phyloP scores from a whole-genome alignment of 2,113 vertebrate genomes.

The Crotophaga sulcirostris region DNA sequence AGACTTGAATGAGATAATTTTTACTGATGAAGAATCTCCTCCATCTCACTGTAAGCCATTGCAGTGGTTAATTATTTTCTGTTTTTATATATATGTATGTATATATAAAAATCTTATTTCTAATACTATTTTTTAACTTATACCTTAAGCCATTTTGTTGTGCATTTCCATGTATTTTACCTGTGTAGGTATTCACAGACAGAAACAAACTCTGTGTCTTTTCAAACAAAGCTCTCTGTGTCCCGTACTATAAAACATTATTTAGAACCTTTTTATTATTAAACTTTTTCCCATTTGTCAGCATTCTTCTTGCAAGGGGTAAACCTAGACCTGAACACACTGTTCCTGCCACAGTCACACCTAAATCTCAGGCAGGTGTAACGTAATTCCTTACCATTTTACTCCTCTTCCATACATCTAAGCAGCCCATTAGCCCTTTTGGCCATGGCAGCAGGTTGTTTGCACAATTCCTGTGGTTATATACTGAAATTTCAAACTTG shows the following conservation, averaged over 20 bases:
- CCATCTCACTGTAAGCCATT: background rate
- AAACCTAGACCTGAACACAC: background rate
- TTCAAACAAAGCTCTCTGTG: background rate
- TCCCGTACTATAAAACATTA: background rate
- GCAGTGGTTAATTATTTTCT: background rate
- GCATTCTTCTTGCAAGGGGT: background rate
- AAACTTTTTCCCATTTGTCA: background rate
- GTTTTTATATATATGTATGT: background rate
- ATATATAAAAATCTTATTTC: background rate
- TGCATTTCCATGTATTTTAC: background rate
- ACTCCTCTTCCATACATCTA: background rate
- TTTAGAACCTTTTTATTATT: background rate
- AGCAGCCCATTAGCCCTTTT: background rate
- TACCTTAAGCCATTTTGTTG: background rate
- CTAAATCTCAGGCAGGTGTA: background rate
- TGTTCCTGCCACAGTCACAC: background rate
- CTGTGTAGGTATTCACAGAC: background rate
- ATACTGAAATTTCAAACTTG: background rate
- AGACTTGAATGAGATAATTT: background rate
- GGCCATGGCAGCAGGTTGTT: background rate
- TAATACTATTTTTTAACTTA: background rate
- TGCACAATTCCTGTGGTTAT: background rate
- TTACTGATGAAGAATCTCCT: background rate
- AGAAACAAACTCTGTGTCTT: background rate
- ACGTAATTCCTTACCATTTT: background rate